Evolutionary conservation across 2,113 vertebrate species (phyloP), one percentile per base, ranked within the genome.

Genomic region (Triplophysa tibetana): DNA sequence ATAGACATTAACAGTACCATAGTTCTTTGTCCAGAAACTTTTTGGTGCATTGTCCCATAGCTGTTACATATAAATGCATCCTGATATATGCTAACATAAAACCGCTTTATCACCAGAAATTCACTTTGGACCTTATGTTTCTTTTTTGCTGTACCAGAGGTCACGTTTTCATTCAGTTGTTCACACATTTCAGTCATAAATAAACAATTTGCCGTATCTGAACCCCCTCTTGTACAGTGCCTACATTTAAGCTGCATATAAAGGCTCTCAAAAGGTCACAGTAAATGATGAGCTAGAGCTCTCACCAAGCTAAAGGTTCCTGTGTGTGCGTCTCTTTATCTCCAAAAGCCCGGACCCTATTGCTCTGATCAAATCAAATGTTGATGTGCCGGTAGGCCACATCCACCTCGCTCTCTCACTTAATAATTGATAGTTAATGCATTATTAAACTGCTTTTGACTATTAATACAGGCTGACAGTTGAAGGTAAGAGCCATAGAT

Each of bases 351-450:
- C 24, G 61, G 24, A 21, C 21, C 21, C 26, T 60, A 66, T 64
- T 67, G 38, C 62, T 64, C 81, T 75, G 60, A 75, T 75, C 78
- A 81, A 81, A 79, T 69, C 77, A 84, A 69, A 80, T 82, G 68
- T 74, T 78, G 81, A 64, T 60, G 13, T 54, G 77, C 69, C 56
- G 78, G 65, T 24, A 67, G 48, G 78, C 66, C 66, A 33, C 82
- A 83, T 85, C 80, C 75, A 73, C 61, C 80, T 24, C 26, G 8
- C 43, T 74, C 69, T 4, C 23, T 23, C 52, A 26, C 69, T 91
- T 86, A 91, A 91, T 91, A 91, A 89, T 90, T 70, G 83, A 91
- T 85, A 73, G 54, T 86, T 81, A 85, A 70, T 89, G 73, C 88
- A 92, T 90, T 90, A 92, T 90, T 90, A 70, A 90, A 87, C 64